These are phyloP conservation scores for Escarpia spicata DNA, from an alignment of 2,888 invertebrate genomes.

Conservation along the genomic window DNA sequence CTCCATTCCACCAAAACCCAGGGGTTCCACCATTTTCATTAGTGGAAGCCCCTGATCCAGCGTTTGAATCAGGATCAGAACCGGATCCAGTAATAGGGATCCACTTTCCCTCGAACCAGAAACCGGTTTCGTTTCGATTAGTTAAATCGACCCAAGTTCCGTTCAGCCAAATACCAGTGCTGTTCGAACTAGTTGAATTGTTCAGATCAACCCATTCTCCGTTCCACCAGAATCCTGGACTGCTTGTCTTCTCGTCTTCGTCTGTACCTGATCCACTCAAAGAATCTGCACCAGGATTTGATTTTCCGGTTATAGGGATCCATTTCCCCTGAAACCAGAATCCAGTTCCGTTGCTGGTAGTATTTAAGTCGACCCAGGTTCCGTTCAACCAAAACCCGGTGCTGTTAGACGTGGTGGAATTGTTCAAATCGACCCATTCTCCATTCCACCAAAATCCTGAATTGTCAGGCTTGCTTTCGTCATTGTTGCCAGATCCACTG, in stretches of 20 bases:
- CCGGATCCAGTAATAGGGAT: not conserved
- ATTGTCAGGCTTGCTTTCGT: not conserved
- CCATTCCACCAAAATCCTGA: constrained; percentile 17
- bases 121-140: not conserved
- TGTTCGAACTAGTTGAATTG: not conserved
- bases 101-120: not conserved
- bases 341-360: constrained; percentile 17
- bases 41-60: not conserved
- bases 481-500: not conserved
- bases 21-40: constrained; percentile 17
- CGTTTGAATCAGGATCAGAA: not conserved
- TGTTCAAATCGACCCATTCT: not conserved
- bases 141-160: constrained; percentile 22
- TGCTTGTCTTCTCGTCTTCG: not conserved
- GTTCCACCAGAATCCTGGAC: not conserved
- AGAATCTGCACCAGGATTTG: not conserved
- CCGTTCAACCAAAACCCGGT: constrained; percentile 23
- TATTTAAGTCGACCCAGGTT: constrained; percentile 17
- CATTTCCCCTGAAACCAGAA: constrained; percentile 14
- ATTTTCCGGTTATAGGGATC: not conserved
- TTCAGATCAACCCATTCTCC: constrained; percentile 22
- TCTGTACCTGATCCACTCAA: not conserved
- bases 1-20: constrained; percentile 18
- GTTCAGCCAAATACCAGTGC: not conserved
- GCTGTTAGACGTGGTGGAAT: constrained; percentile 3